Evolutionary conservation across 2,888 invertebrate genomes (phyloP).

Genomic region (Lepidonotus clava): DNA sequence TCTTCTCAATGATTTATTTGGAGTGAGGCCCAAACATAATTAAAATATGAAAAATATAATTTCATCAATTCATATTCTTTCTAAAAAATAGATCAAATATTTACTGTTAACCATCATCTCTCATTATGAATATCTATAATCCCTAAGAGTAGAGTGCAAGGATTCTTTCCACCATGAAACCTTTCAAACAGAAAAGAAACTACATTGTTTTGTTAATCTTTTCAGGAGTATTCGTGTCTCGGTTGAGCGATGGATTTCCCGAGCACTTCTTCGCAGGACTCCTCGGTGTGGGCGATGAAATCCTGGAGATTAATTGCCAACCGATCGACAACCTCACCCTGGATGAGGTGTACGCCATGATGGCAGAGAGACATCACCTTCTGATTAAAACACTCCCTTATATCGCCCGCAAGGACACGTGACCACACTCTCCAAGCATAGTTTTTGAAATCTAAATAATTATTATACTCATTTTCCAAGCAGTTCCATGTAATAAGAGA

Average conservation of each 20-base stretch:
- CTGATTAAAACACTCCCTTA: slow-evolving; percentile 70
- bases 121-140: no score
- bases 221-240: slow-evolving; percentile 77
- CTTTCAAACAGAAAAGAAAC: not conserved
- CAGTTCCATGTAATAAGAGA: no score
- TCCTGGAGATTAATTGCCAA: slow-evolving; percentile 76
- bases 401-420: slow-evolving; percentile 41
- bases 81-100: no score
- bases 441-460: no score
- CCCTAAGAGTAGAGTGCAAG: no score
- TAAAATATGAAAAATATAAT: no score
- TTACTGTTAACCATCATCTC: no score
- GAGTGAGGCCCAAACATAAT: no score
- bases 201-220: slow-evolving; percentile 17
- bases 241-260: slow-evolving; percentile 73
- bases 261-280: slow-evolving; percentile 76
- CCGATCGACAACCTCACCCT: slow-evolving; percentile 72
- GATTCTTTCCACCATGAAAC: not conserved
- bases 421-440: not conserved
- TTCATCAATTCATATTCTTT: no score
- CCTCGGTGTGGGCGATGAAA: slow-evolving; percentile 78
- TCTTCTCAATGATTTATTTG: no score
- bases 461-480: no score
- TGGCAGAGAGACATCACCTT: slow-evolving; percentile 71
- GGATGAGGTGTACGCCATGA: slow-evolving; percentile 76